Conservation (phyloP, 92 coral and sea anemone genomes). For the Parazoanthus darwini region DNA sequence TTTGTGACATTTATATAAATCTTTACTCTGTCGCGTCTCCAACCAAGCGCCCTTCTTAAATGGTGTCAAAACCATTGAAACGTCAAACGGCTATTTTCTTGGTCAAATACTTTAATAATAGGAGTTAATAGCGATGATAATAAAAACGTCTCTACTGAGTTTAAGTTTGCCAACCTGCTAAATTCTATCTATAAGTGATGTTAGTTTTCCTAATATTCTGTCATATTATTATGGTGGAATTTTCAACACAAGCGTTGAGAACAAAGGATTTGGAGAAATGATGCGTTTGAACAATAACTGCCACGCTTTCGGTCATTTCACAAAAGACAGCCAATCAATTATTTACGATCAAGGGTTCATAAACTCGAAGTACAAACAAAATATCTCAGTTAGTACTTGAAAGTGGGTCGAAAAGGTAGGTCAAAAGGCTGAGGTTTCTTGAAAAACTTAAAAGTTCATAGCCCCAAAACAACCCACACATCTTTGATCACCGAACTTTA, state of each 20-base stretch:
- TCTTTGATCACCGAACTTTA: not conserved
- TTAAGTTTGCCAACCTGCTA: constrained; percentile 24
- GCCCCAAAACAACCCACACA: not conserved
- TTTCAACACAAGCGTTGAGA: constrained; percentile 14
- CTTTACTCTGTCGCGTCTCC: not conserved
- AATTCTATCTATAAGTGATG: constrained; percentile 21
- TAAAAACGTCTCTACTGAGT: not conserved
- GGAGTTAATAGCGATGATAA: too few relatives aligned
- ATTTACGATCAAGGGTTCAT: constrained; percentile 41
- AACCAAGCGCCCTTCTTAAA: not conserved
- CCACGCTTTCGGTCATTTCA: constrained; percentile 37
- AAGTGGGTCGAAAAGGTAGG: constrained; percentile 47
- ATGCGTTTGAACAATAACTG: constrained; percentile 43
- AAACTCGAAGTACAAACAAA: constrained; percentile 40
- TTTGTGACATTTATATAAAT: not conserved
- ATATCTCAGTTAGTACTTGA: constrained; percentile 30
- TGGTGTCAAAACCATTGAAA: not conserved
- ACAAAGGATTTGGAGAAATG: constrained; percentile 23
- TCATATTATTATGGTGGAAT: constrained; percentile 16
- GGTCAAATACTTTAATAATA: constrained; percentile 5
- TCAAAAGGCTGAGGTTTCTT: not conserved
- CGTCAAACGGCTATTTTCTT: not conserved
- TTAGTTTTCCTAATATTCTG: constrained; percentile 4
- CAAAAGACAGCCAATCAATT: constrained; percentile 30
- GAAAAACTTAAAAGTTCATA: not conserved